Percentiles rank a stretch among this genome's conserved stretches.
Conservation (phyloP, 2,113 vertebrate species). For the Sander vitreus region DNA sequence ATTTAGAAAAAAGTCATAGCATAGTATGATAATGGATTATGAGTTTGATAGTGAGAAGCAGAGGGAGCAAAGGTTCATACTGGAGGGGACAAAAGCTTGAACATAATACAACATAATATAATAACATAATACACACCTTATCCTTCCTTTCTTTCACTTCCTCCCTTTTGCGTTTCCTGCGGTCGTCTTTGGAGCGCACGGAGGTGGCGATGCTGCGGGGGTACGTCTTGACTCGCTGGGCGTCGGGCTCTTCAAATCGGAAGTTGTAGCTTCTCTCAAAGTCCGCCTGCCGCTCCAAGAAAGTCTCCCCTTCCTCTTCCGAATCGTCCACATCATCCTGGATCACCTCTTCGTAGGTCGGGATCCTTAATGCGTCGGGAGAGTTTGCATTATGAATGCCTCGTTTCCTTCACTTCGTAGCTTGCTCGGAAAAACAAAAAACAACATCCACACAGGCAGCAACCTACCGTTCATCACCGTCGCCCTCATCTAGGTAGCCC, state of each 20-base stretch:
- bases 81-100: neutral
- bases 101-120: too few species aligned
- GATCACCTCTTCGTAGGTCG: slow-evolving; percentile 79
- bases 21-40: too few species aligned
- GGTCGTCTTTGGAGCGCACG: slow-evolving; percentile 89
- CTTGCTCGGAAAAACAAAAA: neutral
- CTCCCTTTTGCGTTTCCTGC: slow-evolving; percentile 88
- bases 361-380: slow-evolving; percentile 73
- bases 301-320: slow-evolving; percentile 90
- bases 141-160: slow-evolving; percentile 87
- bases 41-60: neutral
- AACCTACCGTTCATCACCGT: slow-evolving; percentile 71
- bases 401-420: neutral
- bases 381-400: neutral
- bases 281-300: slow-evolving; percentile 90
- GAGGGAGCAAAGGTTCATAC: neutral
- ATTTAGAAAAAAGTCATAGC: too few species aligned
- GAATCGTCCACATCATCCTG: slow-evolving; percentile 88
- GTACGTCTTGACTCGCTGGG: slow-evolving; percentile 87
- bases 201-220: slow-evolving; percentile 90
- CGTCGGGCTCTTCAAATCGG: slow-evolving; percentile 91
- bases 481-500: slow-evolving; percentile 82
- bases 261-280: slow-evolving; percentile 94
- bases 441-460: neutral
- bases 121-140: slow-evolving; percentile 86